phyloP scores from a whole-genome alignment of 2,113 vertebrate species.

The Pelvicachromis taeniatus region DNA sequence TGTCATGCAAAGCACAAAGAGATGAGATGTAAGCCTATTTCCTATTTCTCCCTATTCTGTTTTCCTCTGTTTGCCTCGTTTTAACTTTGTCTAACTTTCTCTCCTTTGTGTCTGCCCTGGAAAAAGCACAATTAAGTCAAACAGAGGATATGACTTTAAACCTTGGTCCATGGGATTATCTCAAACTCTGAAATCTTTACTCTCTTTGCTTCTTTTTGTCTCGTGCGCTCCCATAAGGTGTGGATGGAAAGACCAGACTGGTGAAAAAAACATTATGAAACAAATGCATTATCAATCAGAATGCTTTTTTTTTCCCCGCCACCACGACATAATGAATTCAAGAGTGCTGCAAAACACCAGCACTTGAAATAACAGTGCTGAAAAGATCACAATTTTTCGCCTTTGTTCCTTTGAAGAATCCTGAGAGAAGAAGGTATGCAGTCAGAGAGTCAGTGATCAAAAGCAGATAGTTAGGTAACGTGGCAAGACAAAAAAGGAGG shows the following conservation, averaged over 20 bases:
- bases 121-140: neutral
- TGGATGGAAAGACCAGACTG: neutral
- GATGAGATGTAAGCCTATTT: slow-evolving; percentile 1
- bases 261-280: neutral
- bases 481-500: neutral
- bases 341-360: neutral
- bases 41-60: neutral
- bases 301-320: neutral
- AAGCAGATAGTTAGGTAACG: neutral
- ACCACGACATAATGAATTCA: neutral
- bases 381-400: neutral
- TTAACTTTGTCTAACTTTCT: neutral
- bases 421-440: neutral
- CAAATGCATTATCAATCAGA: neutral
- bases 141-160: slow-evolving; percentile 13
- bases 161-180: neutral
- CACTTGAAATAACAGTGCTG: neutral
- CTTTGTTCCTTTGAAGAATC: neutral
- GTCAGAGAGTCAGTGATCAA: neutral
- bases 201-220: neutral
- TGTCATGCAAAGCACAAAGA: slow-evolving; percentile 43
- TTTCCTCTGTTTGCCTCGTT: slow-evolving; percentile 14
- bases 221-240: neutral
- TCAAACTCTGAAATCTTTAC: neutral
- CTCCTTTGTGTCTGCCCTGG: neutral